phyloP scores from a whole-genome alignment of 2,888 invertebrate genomes.

The Chrysopilus asiliformis region DNA sequence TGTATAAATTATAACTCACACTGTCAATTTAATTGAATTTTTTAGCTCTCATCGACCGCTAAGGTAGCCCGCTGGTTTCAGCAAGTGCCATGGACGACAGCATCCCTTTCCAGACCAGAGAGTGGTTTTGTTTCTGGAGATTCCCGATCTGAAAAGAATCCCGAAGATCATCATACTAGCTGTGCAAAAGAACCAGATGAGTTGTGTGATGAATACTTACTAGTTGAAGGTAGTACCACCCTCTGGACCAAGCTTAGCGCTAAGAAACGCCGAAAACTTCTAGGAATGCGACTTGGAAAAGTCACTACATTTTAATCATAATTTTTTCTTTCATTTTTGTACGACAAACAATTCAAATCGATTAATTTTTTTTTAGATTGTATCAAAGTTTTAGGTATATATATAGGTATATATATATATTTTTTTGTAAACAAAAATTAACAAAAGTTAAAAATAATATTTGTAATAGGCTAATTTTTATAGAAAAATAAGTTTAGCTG shows the following conservation, averaged over 20 bases:
- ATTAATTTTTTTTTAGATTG: too few relatives aligned
- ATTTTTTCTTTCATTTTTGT: too few relatives aligned
- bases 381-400: too few relatives aligned
- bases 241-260: slow-evolving; percentile 55
- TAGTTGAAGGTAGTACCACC: slow-evolving; percentile 52
- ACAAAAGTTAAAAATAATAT: too few relatives aligned
- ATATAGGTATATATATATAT: too few relatives aligned
- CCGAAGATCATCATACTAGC: slow-evolving; percentile 33
- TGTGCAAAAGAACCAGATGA: slow-evolving; percentile 30
- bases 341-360: too few relatives aligned
- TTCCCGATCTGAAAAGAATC: slow-evolving; percentile 41
- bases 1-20: too few relatives aligned
- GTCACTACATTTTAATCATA: slow-evolving; percentile 50
- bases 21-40: too few relatives aligned
- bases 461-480: too few relatives aligned
- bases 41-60: slow-evolving; percentile 58
- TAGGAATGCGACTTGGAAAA: slow-evolving; percentile 55
- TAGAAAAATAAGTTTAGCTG: too few relatives aligned
- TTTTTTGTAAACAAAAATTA: too few relatives aligned
- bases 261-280: slow-evolving; percentile 53
- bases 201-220: slow-evolving; percentile 45
- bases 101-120: slow-evolving; percentile 57
- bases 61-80: slow-evolving; percentile 76
- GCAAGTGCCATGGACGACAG: slow-evolving; percentile 41
- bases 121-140: slow-evolving; percentile 62